These are phyloP conservation scores for Rostratula benghalensis DNA, from an alignment of 2,113 vertebrate genomes.

Conservation along the genomic window DNA sequence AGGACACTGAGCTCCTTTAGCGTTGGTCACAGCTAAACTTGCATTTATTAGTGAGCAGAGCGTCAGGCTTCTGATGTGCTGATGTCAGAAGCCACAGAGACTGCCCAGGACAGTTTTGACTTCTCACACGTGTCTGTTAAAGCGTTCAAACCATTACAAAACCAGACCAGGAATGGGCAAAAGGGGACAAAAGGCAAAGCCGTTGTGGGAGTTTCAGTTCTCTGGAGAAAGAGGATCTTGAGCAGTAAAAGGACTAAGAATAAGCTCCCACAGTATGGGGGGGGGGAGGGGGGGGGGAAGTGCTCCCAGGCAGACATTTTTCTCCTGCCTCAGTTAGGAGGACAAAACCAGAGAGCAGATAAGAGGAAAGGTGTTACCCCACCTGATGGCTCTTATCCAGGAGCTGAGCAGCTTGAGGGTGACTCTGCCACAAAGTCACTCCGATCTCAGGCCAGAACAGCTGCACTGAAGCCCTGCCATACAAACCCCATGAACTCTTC, in stretches of 20 bases:
- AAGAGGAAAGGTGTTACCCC: constrained; percentile 48
- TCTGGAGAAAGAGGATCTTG: not conserved
- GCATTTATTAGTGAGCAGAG: not conserved
- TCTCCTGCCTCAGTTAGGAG: not conserved
- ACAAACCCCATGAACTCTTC: not conserved
- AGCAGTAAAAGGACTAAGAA: not conserved
- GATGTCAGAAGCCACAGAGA: not conserved
- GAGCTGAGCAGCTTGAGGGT: constrained; percentile 64
- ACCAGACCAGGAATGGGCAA: not conserved
- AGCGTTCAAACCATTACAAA: not conserved
- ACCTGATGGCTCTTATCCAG: constrained; percentile 62
- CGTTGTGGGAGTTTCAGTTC: not conserved
- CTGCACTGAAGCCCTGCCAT: constrained; percentile 40
- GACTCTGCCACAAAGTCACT: constrained; percentile 57
- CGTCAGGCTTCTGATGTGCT: accelerated
- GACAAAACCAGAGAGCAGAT: not conserved
- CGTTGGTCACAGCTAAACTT: not conserved
- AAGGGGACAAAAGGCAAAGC: not conserved
- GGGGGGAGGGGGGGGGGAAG: not conserved
- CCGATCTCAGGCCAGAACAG: constrained; percentile 56
- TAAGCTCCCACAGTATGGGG: not conserved
- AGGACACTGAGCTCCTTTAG: not conserved
- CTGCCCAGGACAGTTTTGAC: not conserved
- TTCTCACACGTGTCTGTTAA: not conserved
- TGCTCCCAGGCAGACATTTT: not conserved